Conservation (phyloP, 2,113 vertebrate species). For the Xiphophorus couchianus region DNA sequence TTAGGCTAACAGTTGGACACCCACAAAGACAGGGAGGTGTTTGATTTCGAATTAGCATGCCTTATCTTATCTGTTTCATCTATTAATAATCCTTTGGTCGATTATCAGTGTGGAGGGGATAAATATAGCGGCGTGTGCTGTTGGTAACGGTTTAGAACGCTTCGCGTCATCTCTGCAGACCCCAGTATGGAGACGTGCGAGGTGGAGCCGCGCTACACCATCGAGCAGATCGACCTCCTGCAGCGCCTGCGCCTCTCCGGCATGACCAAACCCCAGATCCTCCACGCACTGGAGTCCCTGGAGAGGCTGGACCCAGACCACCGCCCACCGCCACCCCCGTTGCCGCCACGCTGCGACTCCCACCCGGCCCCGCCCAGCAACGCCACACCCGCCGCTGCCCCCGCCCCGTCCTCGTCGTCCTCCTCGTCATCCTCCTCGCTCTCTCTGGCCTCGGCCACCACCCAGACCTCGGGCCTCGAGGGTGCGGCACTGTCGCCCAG, state of each 20-base stretch:
- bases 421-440: slow-evolving; percentile 82
- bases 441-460: slow-evolving; percentile 81
- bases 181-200: slow-evolving; percentile 82
- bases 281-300: slow-evolving; percentile 84
- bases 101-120: slow-evolving; percentile 35
- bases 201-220: slow-evolving; percentile 85
- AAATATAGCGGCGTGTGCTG: slow-evolving; percentile 58
- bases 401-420: slow-evolving; percentile 78
- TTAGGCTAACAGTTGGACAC: slow-evolving; percentile 2
- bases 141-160: slow-evolving; percentile 25
- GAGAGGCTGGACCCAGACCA: slow-evolving; percentile 83
- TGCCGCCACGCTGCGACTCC: slow-evolving; percentile 73
- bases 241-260: slow-evolving; percentile 84
- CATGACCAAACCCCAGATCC: slow-evolving; percentile 85
- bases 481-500: slow-evolving; percentile 81
- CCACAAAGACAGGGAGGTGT: slow-evolving; percentile 3
- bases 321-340: slow-evolving; percentile 53
- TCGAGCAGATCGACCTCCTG: slow-evolving; percentile 86
- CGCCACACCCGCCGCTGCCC: slow-evolving; percentile 56
- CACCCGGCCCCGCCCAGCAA: slow-evolving; percentile 64
- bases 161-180: slow-evolving; percentile 58
- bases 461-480: slow-evolving; percentile 82
- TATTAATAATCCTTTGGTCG: slow-evolving; percentile 65
- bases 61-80: slow-evolving; percentile 14
- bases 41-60: slow-evolving; percentile 19